Conservation (phyloP, 2,888 invertebrate genomes). For the Acleris holmiana region DNA sequence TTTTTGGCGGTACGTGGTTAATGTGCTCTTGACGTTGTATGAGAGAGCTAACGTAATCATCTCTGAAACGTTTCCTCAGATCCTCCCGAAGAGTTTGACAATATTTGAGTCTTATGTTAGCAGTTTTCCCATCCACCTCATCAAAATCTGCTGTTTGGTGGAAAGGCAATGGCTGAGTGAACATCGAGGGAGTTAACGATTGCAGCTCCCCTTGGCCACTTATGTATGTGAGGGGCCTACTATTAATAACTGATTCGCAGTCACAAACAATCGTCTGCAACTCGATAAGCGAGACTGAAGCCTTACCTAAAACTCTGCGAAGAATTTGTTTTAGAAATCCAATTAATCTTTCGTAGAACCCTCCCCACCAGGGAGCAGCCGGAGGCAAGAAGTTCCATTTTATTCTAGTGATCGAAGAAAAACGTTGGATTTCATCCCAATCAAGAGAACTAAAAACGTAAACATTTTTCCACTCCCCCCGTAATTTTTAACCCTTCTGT, state of each 20-base stretch:
- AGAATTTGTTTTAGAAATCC: conserved; percentile 15
- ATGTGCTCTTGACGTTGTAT: conserved; percentile 2
- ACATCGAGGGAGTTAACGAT: not conserved
- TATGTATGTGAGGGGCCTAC: conserved; percentile 9
- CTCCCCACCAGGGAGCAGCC: conserved; percentile 23
- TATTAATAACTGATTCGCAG: conserved; percentile 16
- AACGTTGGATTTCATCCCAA: conserved; percentile 3
- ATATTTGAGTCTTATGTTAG: conserved; percentile 7
- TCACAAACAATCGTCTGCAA: conserved; percentile 22
- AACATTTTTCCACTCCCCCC: too few relatives aligned
- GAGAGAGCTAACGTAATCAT: conserved; percentile 7
- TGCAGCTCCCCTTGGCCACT: not conserved
- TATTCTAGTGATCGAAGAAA: conserved; percentile 9
- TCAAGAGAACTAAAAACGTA: too few relatives aligned
- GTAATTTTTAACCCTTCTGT: too few relatives aligned
- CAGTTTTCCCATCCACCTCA: conserved; percentile 8
- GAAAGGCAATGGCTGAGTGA: conserved; percentile 9
- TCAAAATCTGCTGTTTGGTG: conserved; percentile 4
- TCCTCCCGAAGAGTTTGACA: conserved; percentile 18
- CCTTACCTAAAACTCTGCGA: conserved; percentile 21
- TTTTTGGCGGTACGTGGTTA: not conserved
- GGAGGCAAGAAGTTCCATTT: conserved; percentile 28
- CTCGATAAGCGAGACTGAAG: conserved; percentile 6
- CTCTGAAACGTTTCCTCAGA: conserved; percentile 22
- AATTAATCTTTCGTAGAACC: conserved; percentile 22